Evolutionary conservation across 2,888 invertebrate genomes (phyloP).

Genomic region (Cryptus viduatorius): DNA sequence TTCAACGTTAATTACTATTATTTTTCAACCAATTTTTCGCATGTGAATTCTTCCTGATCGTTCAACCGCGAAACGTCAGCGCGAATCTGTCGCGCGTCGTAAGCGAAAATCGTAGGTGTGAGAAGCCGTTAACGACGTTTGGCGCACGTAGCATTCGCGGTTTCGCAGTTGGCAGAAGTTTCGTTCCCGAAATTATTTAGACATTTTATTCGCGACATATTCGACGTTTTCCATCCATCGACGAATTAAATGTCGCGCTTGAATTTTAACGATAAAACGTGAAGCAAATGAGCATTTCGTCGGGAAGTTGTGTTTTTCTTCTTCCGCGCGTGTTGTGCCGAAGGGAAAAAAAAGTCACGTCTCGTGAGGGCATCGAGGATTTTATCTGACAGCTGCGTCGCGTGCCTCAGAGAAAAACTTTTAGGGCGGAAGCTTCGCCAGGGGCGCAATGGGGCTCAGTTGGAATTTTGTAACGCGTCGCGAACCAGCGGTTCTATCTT

Average conservation of each 20-base stretch:
- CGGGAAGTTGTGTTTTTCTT: background rate
- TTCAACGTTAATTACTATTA: background rate
- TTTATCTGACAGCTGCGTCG: conserved; percentile 52
- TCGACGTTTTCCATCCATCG: conserved; percentile 22
- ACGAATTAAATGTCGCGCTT: background rate
- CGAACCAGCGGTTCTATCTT: conserved; percentile 75
- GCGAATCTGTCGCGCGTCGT: conserved; percentile 35
- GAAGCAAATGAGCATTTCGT: background rate
- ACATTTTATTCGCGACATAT: conserved; percentile 14
- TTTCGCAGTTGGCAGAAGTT: conserved; percentile 57
- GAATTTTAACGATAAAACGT: background rate
- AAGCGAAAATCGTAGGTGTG: conserved; percentile 47
- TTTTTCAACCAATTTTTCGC: background rate
- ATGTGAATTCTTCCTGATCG: background rate
- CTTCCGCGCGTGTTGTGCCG: background rate
- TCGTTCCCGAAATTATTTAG: conserved; percentile 20
- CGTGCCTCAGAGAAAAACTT: conserved; percentile 43
- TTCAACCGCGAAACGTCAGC: conserved; percentile 36
- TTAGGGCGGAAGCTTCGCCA: conserved; percentile 41
- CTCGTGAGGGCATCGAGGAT: conserved; percentile 14
- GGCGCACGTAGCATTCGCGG: conserved; percentile 37
- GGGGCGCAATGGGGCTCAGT: conserved; percentile 55
- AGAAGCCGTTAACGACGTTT: conserved; percentile 47
- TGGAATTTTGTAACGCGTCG: conserved; percentile 68
- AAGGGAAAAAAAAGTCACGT: conserved; percentile 1